Base-by-base conservation (phyloP, 37 sponge, comb jelly and placozoan genomes). In the Axinella damicornis region DNA sequence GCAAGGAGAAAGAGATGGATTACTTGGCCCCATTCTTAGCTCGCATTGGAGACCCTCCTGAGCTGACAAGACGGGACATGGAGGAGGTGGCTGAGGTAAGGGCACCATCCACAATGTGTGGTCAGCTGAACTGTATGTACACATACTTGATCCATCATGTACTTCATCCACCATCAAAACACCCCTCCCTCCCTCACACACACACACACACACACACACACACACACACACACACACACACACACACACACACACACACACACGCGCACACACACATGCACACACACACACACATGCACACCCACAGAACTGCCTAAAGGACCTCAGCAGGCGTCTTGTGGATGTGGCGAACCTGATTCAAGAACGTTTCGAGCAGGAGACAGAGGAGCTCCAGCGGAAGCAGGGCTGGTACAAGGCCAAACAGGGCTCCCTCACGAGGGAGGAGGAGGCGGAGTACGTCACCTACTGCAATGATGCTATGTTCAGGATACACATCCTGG, bases 401-500 rank as follows among this genome's bases (percentile, higher is more conserved):
- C 98, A 98, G 84, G 64, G 53, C 30, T 91, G 92, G 94, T 95
- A 95, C 72, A 95, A 98, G 76, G 77, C 91, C 59, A 91, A 98
- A 71, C 98, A 95, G 88, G 70, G 81, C 24, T 76, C 90, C 32
- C 53, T 98, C 46, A 91, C 82, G 32, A 93, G 78, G 36, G 91
- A 98, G 61, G 90, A 95, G 37, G 98, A 95, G 73, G 91, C 87
- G 28, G 94, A 98, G 53, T 98, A 98, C 80, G 64, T 95, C 54
- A 66, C 74, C 41, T 93, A 67, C 77, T 98, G 98, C 87, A 90
- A 74, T 53, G 94, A 91, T 32, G 90, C 98, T 30, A 95, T 98
- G 96, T 98, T 95, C 83, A 87, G 88, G 63, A 95, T 98, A 69
- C 98, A 98, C 84, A 98, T 95, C 35, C 79, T 98, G 38, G 98